These are phyloP conservation scores for Ptyas mucosa DNA, from an alignment of 2,113 vertebrate species.

Conservation along the genomic window DNA sequence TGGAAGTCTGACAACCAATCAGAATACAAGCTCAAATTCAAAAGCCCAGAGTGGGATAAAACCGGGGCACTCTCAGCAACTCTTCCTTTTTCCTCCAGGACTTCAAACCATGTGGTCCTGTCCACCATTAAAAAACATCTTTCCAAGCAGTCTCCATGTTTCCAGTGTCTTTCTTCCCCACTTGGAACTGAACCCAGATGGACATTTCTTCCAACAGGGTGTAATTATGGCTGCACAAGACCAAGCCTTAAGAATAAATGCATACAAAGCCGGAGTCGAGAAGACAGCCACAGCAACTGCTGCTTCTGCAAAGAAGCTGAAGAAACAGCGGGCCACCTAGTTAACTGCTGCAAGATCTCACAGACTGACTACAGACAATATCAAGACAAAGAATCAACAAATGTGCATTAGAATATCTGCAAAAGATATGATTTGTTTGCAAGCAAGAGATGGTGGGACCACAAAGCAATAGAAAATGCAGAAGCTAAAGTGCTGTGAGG, in stretches of 20 bases:
- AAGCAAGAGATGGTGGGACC: not conserved
- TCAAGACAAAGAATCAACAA: not conserved
- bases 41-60: no score
- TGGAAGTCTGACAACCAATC: no score
- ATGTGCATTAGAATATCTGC: not conserved
- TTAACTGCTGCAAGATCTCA: not conserved
- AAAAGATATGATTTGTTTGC: not conserved
- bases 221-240: not conserved
- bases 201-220: no score
- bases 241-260: not conserved
- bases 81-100: no score
- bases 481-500: not conserved
- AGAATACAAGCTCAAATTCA: no score
- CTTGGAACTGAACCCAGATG: no score
- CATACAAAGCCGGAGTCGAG: not conserved
- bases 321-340: not conserved
- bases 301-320: not conserved
- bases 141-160: no score
- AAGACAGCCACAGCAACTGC: not conserved
- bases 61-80: no score
- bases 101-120: no score
- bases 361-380: not conserved
- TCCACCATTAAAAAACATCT: no score
- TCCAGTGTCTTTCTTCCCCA: no score
- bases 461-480: not conserved